Conservation (phyloP, 1,140 invertebrate genomes). For the Drosophila trapezifrons region DNA sequence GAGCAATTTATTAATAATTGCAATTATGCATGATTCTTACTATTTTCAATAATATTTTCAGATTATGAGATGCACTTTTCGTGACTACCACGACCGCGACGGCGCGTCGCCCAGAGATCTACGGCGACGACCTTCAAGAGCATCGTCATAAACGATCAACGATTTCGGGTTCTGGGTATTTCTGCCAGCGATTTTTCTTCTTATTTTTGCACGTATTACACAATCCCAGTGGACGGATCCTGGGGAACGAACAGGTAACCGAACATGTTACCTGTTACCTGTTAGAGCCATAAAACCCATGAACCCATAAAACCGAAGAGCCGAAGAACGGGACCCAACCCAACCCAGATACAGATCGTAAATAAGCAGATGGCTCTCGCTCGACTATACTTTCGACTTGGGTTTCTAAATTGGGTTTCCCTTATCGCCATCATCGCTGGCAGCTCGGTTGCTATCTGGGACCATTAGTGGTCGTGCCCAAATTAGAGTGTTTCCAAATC, state of each 20-base stretch:
- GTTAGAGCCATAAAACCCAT: too few species aligned
- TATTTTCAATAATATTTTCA: slow-evolving; percentile 39
- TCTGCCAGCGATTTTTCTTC: not conserved
- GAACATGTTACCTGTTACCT: too few species aligned
- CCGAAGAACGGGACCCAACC: not conserved
- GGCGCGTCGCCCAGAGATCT: not conserved
- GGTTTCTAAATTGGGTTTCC: slow-evolving; percentile 28
- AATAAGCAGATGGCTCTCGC: slow-evolving; percentile 12
- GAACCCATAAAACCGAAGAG: not conserved
- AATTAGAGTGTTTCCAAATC: slow-evolving; percentile 40
- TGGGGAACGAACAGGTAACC: slow-evolving; percentile 8
- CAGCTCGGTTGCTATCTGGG: slow-evolving; percentile 20
- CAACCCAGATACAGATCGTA: slow-evolving; percentile 8
- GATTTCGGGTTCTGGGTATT: slow-evolving; percentile 9
- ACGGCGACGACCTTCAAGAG: slow-evolving; percentile 35
- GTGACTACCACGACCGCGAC: slow-evolving; percentile 12
- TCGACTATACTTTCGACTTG: not conserved
- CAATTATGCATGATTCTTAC: slow-evolving; percentile 64
- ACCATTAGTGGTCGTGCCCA: slow-evolving; percentile 19
- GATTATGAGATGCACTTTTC: slow-evolving; percentile 48
- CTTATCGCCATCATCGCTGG: not conserved
- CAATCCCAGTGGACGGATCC: not conserved
- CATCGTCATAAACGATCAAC: slow-evolving; percentile 16
- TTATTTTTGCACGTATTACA: not conserved
- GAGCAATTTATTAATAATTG: slow-evolving; percentile 63